These are phyloP conservation scores for Agonum fuliginosum DNA, from an alignment of 2,888 invertebrate species.

Conservation along the genomic window DNA sequence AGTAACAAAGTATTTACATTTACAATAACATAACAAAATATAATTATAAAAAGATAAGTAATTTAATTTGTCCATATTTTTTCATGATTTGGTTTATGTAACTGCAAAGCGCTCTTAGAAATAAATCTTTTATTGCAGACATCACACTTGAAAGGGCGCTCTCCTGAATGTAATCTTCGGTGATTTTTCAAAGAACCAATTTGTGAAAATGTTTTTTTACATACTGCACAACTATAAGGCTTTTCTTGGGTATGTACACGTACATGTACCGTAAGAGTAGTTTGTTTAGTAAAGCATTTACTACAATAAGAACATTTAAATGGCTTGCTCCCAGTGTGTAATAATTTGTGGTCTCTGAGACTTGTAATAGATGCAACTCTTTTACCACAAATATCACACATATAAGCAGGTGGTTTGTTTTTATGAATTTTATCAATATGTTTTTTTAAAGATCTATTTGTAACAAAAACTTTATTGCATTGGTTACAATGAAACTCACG, in stretches of 20 bases:
- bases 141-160: no score
- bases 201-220: constrained; percentile 46
- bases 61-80: no score
- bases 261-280: constrained; percentile 59
- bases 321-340: constrained; percentile 70
- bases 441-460: constrained; percentile 41
- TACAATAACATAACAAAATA: no score
- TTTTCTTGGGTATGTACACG: constrained; percentile 23
- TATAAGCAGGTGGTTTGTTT: constrained; percentile 17
- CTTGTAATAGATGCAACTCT: constrained; percentile 65
- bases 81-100: no score
- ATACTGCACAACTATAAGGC: constrained; percentile 18
- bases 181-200: constrained; percentile 58
- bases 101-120: no score
- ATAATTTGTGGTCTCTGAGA: constrained; percentile 66
- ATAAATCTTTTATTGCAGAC: no score
- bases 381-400: constrained; percentile 69
- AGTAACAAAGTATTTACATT: no score
- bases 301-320: constrained; percentile 70
- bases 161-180: constrained; percentile 63
- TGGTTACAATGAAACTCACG: constrained; percentile 40
- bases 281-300: constrained; percentile 68
- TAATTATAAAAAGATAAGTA: no score
- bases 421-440: constrained; percentile 42
- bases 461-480: constrained; percentile 48